phyloP scores from a whole-genome alignment of 2,797 vertebrate species.

The Zonotrichia albicollis region DNA sequence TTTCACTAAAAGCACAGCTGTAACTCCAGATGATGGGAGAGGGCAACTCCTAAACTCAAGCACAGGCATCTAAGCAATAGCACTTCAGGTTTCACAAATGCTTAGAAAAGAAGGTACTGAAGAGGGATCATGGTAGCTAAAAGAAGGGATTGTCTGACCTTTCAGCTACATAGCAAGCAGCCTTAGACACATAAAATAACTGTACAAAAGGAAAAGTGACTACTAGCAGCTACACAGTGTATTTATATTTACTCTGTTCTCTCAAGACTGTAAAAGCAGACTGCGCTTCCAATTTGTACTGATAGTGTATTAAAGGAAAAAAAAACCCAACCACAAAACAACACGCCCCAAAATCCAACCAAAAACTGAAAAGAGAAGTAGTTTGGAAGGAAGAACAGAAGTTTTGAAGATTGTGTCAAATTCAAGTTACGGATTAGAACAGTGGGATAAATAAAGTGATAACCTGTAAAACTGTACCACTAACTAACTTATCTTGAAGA shows the following conservation, averaged over 20 bases:
- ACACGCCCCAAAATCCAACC: neutral
- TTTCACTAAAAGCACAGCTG: neutral
- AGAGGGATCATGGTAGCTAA: neutral
- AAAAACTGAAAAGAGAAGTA: neutral
- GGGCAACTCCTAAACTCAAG: neutral
- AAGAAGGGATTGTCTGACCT: neutral
- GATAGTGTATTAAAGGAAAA: neutral
- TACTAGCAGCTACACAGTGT: neutral
- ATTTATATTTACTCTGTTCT: neutral
- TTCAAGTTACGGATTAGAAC: neutral
- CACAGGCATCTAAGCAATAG: neutral
- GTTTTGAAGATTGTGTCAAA: neutral
- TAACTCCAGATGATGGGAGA: neutral
- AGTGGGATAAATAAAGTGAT: neutral
- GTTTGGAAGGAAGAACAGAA: neutral
- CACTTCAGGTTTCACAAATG: neutral
- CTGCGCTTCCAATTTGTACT: neutral
- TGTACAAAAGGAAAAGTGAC: neutral
- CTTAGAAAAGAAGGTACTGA: neutral
- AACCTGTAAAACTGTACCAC: neutral
- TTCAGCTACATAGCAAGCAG: neutral
- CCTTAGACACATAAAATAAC: neutral
- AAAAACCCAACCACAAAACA: neutral
- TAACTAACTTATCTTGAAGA: neutral
- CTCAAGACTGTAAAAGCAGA: neutral